Base-by-base conservation (phyloP, 1,140 invertebrate species). In the Temnothorax nylanderi region DNA sequence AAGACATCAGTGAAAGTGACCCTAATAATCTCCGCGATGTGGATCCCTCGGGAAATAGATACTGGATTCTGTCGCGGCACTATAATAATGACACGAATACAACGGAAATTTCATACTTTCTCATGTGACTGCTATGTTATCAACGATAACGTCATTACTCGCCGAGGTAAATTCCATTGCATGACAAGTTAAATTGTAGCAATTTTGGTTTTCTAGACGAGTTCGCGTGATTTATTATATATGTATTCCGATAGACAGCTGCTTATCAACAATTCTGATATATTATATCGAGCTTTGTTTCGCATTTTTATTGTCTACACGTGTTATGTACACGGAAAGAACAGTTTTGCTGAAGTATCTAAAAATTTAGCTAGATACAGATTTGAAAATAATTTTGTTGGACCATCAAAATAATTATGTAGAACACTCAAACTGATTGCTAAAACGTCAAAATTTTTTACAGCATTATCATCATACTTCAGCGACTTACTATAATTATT, bases 11-110 rank as follows among this genome's bases (percentile, higher is more conserved):
- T 32, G 80, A 77, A 58, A 86, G 81, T 67, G 62, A 51, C 16
- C n/a, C 26, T 26, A 26, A 44, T 88, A 90, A 90, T 90, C 86
- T 88, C 44, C 51, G 65, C 41, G 64, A 41, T 21, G 51, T 32
- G 7, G 13, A 74, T 75, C 69, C 69, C 37, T 49, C 13, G 60
- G 69, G 69, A 75, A 62, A 32, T n/a, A 21, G 6, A 18, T 4
- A 2, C 34, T 10, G 10, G 54, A 51, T 47, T 6, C 18, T 47
- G 49, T 71, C 4, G 47, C 34, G 16, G 3, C 11, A 18, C 16
- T 26, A 6, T 26, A 6, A 10, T 32, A 10, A 67, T 1, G 34
- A 47, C 32, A 56, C 8, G 54, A 77, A 60, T 51, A 56, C 49
- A 37, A 26, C 13, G 72, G 37, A 3, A 54, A 60, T 60, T 49